Base-by-base conservation (phyloP, 2,888 invertebrate genomes). In the Macrophya annulata region DNA sequence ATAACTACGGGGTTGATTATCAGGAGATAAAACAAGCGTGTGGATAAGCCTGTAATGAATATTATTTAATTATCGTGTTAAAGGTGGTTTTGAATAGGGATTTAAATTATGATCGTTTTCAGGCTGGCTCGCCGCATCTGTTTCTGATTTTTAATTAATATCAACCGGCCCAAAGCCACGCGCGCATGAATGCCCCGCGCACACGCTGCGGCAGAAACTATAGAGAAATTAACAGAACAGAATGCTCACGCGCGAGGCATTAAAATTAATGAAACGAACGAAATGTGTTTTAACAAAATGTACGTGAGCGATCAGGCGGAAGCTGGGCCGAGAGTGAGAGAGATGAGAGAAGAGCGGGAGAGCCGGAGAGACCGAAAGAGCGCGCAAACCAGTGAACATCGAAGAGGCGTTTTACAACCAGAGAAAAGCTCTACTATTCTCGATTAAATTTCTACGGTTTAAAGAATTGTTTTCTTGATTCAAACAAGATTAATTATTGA, bases 61-160 rank as follows among this genome's bases (percentile, higher is more conserved):
- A 81, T 62, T 62, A 81, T 81, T 81, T n/a, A 62, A 81, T 81
- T 43, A 43, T 62, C 25, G 31, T 62, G 40, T 37, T 40, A 43
- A 62, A 81, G 62, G 81, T 55, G 51, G 77, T 77, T 77, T 55
- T 31, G 77, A 87, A 88, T 86, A 90, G 88, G 89, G 90, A 91
- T 91, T 92, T 91, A 91, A 92, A 92, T 92, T 71, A 83, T 31
- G 83, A 83, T 83, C 68, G 68, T 83, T 68, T 83, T 48, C 83
- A 51, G 43, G 65, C 37, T 83, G 83, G 83, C 68, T 68, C 83
- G 89, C 89, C 91, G 91, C 92, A 93, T 93, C 93, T 93, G 93
- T 93, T 93, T 93, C 92, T 93, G 93, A 93, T 93, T 93, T 92
- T 92, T 93, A 93, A 93, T 93, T 93, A 93, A 92, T 93, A 92